Evolutionary conservation across 2,113 vertebrate genomes (phyloP).

Genomic region (Notarius quadriscutis): DNA sequence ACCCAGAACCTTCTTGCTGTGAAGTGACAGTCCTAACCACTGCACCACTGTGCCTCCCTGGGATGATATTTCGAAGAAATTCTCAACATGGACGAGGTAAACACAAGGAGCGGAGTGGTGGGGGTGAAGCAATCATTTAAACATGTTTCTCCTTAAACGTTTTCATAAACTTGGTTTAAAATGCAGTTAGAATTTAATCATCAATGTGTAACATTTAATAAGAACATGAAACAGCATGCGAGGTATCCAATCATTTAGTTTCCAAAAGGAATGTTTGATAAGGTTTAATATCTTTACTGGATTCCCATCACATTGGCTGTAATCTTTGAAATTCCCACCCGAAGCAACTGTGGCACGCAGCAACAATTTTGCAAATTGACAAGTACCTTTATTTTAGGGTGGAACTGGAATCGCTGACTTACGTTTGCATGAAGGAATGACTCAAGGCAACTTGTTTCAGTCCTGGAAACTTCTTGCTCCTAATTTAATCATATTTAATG

Average conservation of each 20-base stretch:
- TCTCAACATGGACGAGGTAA: neutral
- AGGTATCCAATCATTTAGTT: no score
- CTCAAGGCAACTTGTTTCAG: constrained; percentile 16
- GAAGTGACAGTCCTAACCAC: no score
- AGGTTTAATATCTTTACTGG: neutral
- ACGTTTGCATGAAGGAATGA: constrained; percentile 13
- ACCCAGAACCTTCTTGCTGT: no score
- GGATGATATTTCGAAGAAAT: neutral
- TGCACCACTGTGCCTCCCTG: neutral
- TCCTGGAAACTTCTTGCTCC: constrained; percentile 12
- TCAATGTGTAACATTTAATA: neutral
- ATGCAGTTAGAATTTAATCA: neutral
- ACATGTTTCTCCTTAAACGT: neutral
- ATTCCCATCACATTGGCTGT: neutral
- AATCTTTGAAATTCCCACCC: neutral
- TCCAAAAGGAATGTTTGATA: neutral
- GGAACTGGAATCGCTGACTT: neutral
- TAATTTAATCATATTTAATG: constrained; percentile 42
- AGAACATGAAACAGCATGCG: neutral
- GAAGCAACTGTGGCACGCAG: neutral
- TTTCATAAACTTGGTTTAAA: neutral
- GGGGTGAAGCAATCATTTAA: neutral
- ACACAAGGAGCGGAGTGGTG: neutral
- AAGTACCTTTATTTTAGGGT: neutral
- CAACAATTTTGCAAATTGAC: neutral